These are phyloP conservation scores for Cephus pygmeus DNA, from an alignment of 2,888 invertebrate species.

Conservation along the genomic window DNA sequence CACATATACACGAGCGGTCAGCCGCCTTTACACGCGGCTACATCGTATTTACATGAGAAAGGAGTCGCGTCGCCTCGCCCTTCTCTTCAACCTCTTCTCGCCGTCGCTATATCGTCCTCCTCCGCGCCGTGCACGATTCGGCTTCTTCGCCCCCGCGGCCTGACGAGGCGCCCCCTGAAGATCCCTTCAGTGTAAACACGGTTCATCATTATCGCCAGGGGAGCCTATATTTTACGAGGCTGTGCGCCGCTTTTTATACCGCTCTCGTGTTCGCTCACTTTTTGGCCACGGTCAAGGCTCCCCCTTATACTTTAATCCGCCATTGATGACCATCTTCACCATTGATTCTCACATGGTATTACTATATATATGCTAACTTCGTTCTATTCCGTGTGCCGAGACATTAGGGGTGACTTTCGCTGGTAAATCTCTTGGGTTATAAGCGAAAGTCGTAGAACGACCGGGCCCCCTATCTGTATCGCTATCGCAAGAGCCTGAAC, in stretches of 20 bases:
- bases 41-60: conserved; percentile 66
- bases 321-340: background rate
- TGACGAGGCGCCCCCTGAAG: conserved; percentile 43
- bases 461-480: background rate
- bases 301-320: background rate
- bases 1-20: conserved; percentile 53
- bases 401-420: background rate
- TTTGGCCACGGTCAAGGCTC: background rate
- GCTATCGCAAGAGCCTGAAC: background rate
- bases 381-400: too few relatives aligned
- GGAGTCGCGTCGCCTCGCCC: conserved; percentile 47
- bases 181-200: conserved; percentile 59
- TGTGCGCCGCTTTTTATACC: conserved; percentile 1
- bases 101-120: conserved; percentile 26
- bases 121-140: conserved; percentile 1
- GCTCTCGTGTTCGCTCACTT: background rate
- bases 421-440: background rate
- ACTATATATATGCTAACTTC: background rate
- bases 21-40: conserved; percentile 62
- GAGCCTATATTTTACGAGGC: conserved; percentile 50
- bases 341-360: background rate
- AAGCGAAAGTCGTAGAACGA: background rate
- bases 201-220: conserved; percentile 62
- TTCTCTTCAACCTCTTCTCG: conserved; percentile 22
- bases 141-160: conserved; percentile 30